A percentile compares a stretch with the other conserved stretches of the same genome.
phyloP scores from a whole-genome alignment of 2,888 invertebrate species.

The Siphonodentalium dalli region DNA sequence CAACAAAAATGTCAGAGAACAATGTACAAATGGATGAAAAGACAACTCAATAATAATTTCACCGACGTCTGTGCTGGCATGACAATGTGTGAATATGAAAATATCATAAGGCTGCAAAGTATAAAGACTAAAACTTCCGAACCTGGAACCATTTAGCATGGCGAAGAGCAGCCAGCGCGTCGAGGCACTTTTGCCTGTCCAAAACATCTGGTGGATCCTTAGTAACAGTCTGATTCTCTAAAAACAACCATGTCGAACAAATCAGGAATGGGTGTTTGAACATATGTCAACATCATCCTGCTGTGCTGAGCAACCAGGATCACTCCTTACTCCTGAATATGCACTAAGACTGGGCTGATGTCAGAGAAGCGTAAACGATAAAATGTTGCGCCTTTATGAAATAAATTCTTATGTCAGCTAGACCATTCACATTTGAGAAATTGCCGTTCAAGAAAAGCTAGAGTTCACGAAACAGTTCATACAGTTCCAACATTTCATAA shows the following conservation, averaged over 20 bases:
- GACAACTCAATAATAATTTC: neutral
- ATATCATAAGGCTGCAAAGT: slow-evolving; percentile 59
- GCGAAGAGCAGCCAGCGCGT: slow-evolving; percentile 99
- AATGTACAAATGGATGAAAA: too few species aligned
- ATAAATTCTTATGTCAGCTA: too few species aligned
- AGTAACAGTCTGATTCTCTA: slow-evolving; percentile 43
- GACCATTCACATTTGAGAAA: too few species aligned
- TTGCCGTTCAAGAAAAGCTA: too few species aligned
- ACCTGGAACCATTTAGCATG: slow-evolving; percentile 99
- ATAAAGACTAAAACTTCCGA: slow-evolving; percentile 66
- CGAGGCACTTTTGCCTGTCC: slow-evolving; percentile 99
- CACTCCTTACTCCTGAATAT: too few species aligned
- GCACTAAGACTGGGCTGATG: too few species aligned
- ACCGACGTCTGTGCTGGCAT: neutral
- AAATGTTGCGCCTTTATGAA: too few species aligned
- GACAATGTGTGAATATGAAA: neutral
- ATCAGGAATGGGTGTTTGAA: slow-evolving; percentile 65
- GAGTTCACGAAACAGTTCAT: too few species aligned
- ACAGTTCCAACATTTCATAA: too few species aligned
- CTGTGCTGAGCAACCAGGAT: too few species aligned
- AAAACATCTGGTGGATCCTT: slow-evolving; percentile 86
- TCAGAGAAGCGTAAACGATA: too few species aligned
- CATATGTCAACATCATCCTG: slow-evolving; percentile 37
- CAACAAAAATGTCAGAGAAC: too few species aligned
- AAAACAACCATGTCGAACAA: slow-evolving; percentile 40